Percentiles rank a stretch among this genome's conserved stretches.
Evolutionary conservation across 2,888 invertebrate species (phyloP).

Genomic region (Hypercompe scribonia): DNA sequence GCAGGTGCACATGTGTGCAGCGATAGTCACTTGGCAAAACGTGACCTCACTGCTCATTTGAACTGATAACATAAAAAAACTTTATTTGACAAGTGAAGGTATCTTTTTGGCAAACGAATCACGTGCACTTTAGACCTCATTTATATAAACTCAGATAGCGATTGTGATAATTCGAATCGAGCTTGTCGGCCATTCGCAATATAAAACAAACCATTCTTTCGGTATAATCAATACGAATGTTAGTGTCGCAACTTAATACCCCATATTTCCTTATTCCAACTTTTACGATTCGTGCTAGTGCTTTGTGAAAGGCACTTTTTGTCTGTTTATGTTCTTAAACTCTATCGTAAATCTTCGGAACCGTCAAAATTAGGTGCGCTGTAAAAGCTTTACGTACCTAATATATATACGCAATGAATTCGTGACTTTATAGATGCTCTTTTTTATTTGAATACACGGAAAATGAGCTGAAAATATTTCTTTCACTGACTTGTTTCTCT

Average conservation of each 20-base stretch:
- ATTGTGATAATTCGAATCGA: background rate
- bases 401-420: constrained; percentile 16
- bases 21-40: too few species aligned
- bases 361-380: constrained; percentile 34
- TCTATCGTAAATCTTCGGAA: constrained; percentile 33
- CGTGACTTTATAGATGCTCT: constrained; percentile 8
- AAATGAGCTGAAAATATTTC: constrained; percentile 10
- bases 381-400: constrained; percentile 27
- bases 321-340: constrained; percentile 35
- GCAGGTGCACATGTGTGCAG: too few species aligned
- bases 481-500: background rate
- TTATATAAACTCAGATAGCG: background rate
- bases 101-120: background rate
- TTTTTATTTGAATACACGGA: constrained; percentile 15
- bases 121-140: background rate
- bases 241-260: background rate
- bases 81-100: background rate
- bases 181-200: background rate
- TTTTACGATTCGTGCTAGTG: constrained; percentile 32
- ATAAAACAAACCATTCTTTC: background rate
- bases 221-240: background rate
- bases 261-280: constrained; percentile 24
- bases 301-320: constrained; percentile 29
- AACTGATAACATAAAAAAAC: background rate
- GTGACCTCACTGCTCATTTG: too few species aligned